Percentiles rank a stretch among this genome's conserved stretches.
Conservation (phyloP, 2,113 vertebrate species). For the Ahaetulla prasina region DNA sequence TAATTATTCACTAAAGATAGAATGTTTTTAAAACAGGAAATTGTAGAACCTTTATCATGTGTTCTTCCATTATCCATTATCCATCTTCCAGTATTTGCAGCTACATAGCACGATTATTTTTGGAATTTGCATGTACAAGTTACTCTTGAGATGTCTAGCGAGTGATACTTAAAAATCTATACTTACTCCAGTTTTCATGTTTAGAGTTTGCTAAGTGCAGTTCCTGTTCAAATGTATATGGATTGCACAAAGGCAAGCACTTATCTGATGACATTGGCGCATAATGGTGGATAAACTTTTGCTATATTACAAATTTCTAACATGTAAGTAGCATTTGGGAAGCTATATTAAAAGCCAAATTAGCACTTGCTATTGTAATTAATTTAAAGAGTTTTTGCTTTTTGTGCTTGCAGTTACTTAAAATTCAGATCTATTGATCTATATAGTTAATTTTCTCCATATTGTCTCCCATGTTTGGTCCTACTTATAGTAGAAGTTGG, state of each 20-base stretch:
- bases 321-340: neutral
- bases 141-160: neutral
- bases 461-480: neutral
- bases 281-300: neutral
- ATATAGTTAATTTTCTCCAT: neutral
- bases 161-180: neutral
- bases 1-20: neutral
- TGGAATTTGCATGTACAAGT: neutral
- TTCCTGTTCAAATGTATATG: neutral
- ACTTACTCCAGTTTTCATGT: neutral
- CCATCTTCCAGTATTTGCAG: neutral
- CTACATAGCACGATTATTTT: neutral
- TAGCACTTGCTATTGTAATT: neutral
- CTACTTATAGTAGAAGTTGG: neutral
- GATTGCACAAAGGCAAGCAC: neutral
- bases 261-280: neutral
- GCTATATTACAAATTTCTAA: neutral
- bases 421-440: neutral
- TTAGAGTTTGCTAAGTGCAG: neutral
- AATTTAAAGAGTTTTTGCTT: neutral
- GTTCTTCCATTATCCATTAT: neutral
- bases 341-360: neutral
- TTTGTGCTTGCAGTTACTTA: neutral
- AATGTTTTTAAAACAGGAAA: neutral
- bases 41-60: neutral